Evolutionary conservation across 2,888 invertebrate species (phyloP).

Genomic region (Macaria liturata): DNA sequence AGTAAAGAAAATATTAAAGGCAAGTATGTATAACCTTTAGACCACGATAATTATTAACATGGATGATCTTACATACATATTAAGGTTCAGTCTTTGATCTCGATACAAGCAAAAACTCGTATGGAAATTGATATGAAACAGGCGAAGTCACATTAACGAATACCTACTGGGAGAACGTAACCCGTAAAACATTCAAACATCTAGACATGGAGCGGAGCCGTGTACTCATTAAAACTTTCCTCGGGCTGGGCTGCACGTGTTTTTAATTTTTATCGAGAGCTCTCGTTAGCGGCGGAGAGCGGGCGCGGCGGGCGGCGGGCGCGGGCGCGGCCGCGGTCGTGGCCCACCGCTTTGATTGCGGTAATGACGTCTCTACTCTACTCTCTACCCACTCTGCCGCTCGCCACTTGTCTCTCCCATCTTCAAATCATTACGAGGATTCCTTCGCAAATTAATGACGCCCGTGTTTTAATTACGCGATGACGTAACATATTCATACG

Average conservation of each 20-base stretch:
- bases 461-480: conserved; percentile 57
- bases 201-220: conserved; percentile 45
- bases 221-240: conserved; percentile 83
- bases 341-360: conserved; percentile 76
- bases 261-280: conserved; percentile 84
- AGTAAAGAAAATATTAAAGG: no score
- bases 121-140: no score
- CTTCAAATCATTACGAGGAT: conserved; percentile 66
- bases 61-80: no score
- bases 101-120: background rate
- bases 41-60: no score
- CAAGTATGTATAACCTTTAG: no score
- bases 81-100: background rate
- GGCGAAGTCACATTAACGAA: background rate
- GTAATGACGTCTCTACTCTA: conserved; percentile 74
- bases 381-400: conserved; percentile 32
- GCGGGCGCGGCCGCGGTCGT: conserved; percentile 50
- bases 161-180: conserved; percentile 14
- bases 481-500: conserved; percentile 26
- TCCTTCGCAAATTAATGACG: conserved; percentile 69
- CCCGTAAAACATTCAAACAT: conserved; percentile 33
- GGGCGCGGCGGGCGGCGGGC: conserved; percentile 40
- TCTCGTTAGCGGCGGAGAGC: conserved; percentile 57
- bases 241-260: conserved; percentile 81
- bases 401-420: conserved; percentile 69